Percentiles rank a stretch among this genome's conserved stretches.
Conservation (phyloP, 2,113 vertebrate genomes). For the Cyanoliseus patagonus region DNA sequence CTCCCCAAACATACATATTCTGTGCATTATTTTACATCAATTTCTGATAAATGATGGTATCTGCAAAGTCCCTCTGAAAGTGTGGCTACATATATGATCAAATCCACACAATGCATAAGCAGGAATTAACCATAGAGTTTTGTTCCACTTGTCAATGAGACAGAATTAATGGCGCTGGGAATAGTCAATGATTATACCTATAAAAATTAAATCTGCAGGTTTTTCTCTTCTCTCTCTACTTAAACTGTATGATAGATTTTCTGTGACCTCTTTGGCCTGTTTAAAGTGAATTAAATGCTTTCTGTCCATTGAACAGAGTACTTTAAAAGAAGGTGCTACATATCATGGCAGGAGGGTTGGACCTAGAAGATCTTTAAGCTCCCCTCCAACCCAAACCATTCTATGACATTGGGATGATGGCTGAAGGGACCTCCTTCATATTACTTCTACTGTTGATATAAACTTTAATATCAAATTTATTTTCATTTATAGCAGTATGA, state of each 20-base stretch:
- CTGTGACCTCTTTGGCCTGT: not conserved
- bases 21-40: not conserved
- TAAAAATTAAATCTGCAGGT: not conserved
- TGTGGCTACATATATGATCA: not conserved
- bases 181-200: not conserved
- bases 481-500: not conserved
- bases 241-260: not conserved
- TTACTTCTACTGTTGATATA: not conserved
- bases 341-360: not conserved
- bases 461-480: not conserved
- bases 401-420: not conserved
- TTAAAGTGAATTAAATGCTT: not conserved
- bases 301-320: not conserved
- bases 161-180: not conserved
- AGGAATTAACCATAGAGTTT: not conserved
- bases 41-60: not conserved
- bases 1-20: not conserved
- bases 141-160: not conserved
- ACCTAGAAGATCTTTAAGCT: not conserved
- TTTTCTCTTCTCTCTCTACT: not conserved
- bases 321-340: not conserved
- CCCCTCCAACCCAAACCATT: not conserved
- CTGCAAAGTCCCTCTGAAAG: not conserved
- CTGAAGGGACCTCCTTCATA: not conserved
- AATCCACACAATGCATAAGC: not conserved